Evolutionary conservation across 2,888 invertebrate species (phyloP).

Genomic region (Anoncus sp.): DNA sequence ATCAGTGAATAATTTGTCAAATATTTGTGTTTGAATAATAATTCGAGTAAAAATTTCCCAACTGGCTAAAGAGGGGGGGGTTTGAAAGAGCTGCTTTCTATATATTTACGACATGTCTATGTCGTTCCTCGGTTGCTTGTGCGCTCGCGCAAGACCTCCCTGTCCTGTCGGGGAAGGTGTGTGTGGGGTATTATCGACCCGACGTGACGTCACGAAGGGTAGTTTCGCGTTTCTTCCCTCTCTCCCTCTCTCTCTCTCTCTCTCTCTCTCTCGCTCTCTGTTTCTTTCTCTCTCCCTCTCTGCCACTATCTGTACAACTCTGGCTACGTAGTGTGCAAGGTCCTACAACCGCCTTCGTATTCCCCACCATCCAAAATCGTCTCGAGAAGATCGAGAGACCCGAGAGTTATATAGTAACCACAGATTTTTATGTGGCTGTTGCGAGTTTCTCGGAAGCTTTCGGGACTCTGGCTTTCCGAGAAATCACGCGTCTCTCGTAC

Average conservation of each 20-base stretch:
- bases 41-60: slow-evolving; percentile 1
- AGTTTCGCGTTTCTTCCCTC: slow-evolving; percentile 49
- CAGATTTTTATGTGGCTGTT: slow-evolving; percentile 37
- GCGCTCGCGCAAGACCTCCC: slow-evolving; percentile 65
- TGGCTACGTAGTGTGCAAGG: slow-evolving; percentile 39
- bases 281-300: too few species aligned
- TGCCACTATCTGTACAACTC: slow-evolving; percentile 33
- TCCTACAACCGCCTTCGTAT: slow-evolving; percentile 33
- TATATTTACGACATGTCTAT: slow-evolving; percentile 46
- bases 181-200: slow-evolving; percentile 80
- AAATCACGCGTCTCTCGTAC: background rate
- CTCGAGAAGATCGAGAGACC: slow-evolving; percentile 12
- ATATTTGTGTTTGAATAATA: slow-evolving; percentile 7
- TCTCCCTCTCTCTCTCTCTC: slow-evolving; percentile 28
- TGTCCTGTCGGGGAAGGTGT: slow-evolving; percentile 63
- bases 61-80: slow-evolving; percentile 5
- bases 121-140: slow-evolving; percentile 25
- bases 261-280: slow-evolving; percentile 29
- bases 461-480: background rate
- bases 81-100: slow-evolving; percentile 63
- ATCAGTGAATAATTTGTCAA: slow-evolving; percentile 24
- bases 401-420: slow-evolving; percentile 28
- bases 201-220: slow-evolving; percentile 78
- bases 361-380: slow-evolving; percentile 31
- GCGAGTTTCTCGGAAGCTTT: slow-evolving; percentile 26